phyloP scores from a whole-genome alignment of 2,888 invertebrate species.

The Cetonia aurata region DNA sequence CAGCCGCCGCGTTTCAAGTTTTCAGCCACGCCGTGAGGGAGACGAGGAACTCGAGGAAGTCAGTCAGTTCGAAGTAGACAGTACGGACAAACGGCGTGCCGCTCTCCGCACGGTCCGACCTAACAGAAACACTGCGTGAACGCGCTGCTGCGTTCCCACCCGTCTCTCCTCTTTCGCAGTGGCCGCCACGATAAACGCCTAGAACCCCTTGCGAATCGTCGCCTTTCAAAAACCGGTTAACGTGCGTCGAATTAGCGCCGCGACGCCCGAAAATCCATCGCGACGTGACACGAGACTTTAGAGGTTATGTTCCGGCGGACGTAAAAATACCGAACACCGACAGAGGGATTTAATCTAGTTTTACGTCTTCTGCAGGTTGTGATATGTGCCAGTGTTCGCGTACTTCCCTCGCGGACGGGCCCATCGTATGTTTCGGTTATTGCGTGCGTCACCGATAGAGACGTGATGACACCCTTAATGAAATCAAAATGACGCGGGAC shows the following conservation, averaged over 20 bases:
- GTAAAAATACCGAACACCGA: slow-evolving; percentile 25
- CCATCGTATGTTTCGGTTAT: slow-evolving; percentile 34
- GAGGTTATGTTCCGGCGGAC: slow-evolving; percentile 34
- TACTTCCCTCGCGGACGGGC: slow-evolving; percentile 52
- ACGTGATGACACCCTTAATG: slow-evolving; percentile 63
- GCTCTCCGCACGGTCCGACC: slow-evolving; percentile 28
- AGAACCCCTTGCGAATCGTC: slow-evolving; percentile 17
- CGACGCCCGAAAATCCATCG: slow-evolving; percentile 7
- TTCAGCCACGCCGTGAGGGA: slow-evolving; percentile 40
- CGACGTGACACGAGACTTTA: slow-evolving; percentile 20
- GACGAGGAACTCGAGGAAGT: slow-evolving; percentile 39
- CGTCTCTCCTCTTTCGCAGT: neutral
- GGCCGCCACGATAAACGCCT: slow-evolving; percentile 2
- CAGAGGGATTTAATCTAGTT: slow-evolving; percentile 61
- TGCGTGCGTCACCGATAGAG: slow-evolving; percentile 41
- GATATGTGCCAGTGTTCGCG: slow-evolving; percentile 52
- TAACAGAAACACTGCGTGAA: slow-evolving; percentile 29
- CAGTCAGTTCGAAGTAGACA: slow-evolving; percentile 41
- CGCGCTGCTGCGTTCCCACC: slow-evolving; percentile 16
- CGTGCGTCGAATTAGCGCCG: slow-evolving; percentile 49
- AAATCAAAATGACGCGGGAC: slow-evolving; percentile 64
- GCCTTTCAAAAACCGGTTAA: slow-evolving; percentile 49
- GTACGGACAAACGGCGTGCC: slow-evolving; percentile 24
- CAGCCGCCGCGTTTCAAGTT: slow-evolving; percentile 43
- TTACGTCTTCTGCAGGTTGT: slow-evolving; percentile 59